Percentiles rank a stretch among this genome's conserved stretches.
Conservation (phyloP, 2,888 invertebrate genomes). For the Napeogenes sylphis region DNA sequence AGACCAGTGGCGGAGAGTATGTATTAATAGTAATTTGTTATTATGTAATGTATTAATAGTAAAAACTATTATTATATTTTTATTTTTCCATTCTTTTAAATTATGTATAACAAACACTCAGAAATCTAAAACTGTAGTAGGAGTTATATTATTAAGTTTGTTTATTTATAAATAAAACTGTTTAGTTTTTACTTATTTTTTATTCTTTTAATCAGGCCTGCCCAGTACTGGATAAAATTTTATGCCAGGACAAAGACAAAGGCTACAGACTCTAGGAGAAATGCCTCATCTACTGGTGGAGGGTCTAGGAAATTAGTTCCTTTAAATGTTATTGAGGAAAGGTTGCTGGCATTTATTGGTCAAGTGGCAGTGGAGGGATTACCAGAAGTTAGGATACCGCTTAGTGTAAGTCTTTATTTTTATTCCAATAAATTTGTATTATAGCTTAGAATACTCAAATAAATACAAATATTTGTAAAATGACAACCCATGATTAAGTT, state of each 20-base stretch:
- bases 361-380: conserved; percentile 16
- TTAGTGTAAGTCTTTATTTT: not conserved
- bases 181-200: not conserved
- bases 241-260: conserved; percentile 18
- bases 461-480: no score
- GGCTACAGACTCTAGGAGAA: conserved; percentile 12
- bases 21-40: no score
- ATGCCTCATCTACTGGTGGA: conserved; percentile 15
- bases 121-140: no score
- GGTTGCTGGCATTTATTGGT: conserved; percentile 16
- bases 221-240: conserved; percentile 17
- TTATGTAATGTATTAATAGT: not conserved
- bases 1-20: conserved; percentile 8
- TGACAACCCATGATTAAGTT: no score
- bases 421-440: no score
- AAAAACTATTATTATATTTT: not conserved
- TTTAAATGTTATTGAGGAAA: conserved; percentile 13
- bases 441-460: no score
- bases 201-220: no score
- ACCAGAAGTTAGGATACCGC: not conserved
- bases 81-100: no score
- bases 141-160: no score
- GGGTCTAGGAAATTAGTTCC: conserved; percentile 13
- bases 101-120: not conserved
- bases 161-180: not conserved